These are phyloP conservation scores for Pseudotriccus pelzelni DNA, from an alignment of 2,797 vertebrate genomes.

Conservation along the genomic window DNA sequence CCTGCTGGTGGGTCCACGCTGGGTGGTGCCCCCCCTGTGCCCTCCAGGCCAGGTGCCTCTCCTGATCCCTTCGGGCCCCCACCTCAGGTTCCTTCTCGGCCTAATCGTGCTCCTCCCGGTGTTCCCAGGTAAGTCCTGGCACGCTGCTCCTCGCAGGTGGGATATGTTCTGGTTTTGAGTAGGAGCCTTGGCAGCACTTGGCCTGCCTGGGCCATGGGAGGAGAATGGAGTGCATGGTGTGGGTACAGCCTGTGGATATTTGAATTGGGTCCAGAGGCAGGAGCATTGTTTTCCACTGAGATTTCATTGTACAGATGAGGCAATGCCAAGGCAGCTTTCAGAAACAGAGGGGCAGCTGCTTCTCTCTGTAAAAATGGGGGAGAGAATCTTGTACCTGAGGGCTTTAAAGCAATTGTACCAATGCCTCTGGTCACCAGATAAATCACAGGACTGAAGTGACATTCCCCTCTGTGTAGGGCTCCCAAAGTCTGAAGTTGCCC, in stretches of 20 bases:
- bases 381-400: not conserved
- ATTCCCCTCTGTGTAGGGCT: not conserved
- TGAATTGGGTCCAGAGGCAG: not conserved
- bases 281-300: not conserved
- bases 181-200: not conserved
- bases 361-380: not conserved
- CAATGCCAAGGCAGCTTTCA: not conserved
- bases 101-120: slow-evolving; percentile 94
- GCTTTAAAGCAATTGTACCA: not conserved
- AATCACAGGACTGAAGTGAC: not conserved
- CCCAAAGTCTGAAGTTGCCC: not conserved
- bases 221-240: not conserved
- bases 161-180: not conserved
- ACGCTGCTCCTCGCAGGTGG: fast-evolving
- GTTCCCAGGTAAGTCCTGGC: slow-evolving; percentile 92
- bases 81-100: slow-evolving; percentile 94
- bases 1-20: slow-evolving; percentile 84
- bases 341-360: not conserved
- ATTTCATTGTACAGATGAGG: not conserved
- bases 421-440: not conserved
- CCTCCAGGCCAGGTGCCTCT: slow-evolving; percentile 94
- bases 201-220: not conserved
- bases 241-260: not conserved
- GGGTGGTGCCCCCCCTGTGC: slow-evolving; percentile 89
- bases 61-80: slow-evolving; percentile 93